Percentiles rank a stretch among this genome's conserved stretches.
These are phyloP conservation scores for Brachyopa scutellaris DNA, from an alignment of 2,888 invertebrate genomes.

Conservation along the genomic window DNA sequence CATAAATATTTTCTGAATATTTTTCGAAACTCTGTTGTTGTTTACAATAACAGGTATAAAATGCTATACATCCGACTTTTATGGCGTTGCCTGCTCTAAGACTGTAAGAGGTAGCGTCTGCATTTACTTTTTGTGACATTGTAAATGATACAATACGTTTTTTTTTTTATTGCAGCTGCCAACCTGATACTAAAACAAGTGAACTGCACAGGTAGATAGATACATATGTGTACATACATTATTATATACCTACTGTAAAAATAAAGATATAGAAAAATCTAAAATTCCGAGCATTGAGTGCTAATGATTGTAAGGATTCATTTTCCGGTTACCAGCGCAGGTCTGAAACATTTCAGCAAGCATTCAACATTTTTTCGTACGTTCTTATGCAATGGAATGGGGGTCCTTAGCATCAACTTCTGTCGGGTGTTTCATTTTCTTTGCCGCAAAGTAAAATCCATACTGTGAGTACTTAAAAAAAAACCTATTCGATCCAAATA, in stretches of 20 bases:
- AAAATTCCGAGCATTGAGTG: no score
- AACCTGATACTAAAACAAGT: not conserved
- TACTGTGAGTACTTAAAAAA: not conserved
- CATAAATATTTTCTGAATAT: no score
- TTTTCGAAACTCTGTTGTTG: no score
- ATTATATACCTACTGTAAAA: no score
- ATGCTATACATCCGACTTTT: not conserved
- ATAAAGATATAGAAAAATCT: no score
- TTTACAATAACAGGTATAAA: not conserved
- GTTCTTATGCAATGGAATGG: no score
- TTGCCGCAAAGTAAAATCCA: not conserved
- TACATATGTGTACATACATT: no score
- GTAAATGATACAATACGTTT: no score
- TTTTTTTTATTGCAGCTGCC: constrained; percentile 10
- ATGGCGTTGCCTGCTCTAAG: not conserved
- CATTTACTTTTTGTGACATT: no score
- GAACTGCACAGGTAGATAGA: not conserved
- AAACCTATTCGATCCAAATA: constrained; percentile 1
- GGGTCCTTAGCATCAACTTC: not conserved
- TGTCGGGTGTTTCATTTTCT: not conserved
- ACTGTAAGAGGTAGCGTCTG: not conserved
- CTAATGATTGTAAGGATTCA: no score
- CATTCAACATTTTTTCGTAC: not conserved
- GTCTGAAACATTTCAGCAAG: not conserved
- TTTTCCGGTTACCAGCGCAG: not conserved